Percentiles rank a stretch among this genome's conserved stretches.
phyloP scores from a whole-genome alignment of 2,888 invertebrate species.

The Xanthia icteritia region DNA sequence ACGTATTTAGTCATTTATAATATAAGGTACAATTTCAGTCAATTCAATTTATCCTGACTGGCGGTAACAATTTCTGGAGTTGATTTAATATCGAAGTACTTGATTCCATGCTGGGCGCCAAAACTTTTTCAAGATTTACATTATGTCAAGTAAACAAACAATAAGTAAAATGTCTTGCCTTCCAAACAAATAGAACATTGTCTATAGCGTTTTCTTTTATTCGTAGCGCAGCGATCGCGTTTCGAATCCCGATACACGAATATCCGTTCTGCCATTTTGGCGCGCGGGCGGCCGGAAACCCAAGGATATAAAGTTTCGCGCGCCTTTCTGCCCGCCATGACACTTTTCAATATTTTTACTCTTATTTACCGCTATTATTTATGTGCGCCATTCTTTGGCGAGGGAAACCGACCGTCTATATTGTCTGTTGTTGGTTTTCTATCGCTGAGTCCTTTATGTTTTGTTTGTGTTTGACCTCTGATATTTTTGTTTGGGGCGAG shows the following conservation, averaged over 20 bases:
- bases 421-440: conserved; percentile 75
- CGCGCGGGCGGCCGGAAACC: conserved; percentile 88
- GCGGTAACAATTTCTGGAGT: background rate
- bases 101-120: conserved; percentile 49
- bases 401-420: conserved; percentile 80
- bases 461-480: conserved; percentile 66
- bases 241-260: conserved; percentile 83
- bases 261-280: conserved; percentile 89
- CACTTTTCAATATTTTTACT: conserved; percentile 90
- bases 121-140: background rate
- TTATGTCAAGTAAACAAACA: background rate
- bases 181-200: conserved; percentile 69
- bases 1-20: background rate
- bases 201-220: conserved; percentile 75
- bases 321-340: conserved; percentile 88
- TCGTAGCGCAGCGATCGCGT: conserved; percentile 71
- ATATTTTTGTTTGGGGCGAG: conserved; percentile 51
- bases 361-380: conserved; percentile 90
- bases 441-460: conserved; percentile 70
- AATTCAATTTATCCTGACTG: background rate
- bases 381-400: conserved; percentile 85
- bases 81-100: background rate
- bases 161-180: conserved; percentile 8
- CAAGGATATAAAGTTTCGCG: conserved; percentile 89
- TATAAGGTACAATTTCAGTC: background rate